Evolutionary conservation across 1,140 invertebrate species (phyloP), one percentile per base, ranked within the genome.

Genomic region (Potamilus streckersoni): DNA sequence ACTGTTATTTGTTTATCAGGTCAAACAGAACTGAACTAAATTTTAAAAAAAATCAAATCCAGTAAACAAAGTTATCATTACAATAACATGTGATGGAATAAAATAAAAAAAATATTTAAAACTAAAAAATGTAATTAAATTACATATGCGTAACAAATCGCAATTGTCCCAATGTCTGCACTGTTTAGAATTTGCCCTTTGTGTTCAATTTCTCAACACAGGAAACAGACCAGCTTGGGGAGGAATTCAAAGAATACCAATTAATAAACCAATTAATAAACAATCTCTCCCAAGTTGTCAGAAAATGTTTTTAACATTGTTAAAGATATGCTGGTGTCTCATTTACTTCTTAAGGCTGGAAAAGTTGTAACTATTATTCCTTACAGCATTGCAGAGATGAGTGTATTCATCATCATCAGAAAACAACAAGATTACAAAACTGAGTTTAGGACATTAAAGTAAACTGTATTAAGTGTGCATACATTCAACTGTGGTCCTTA

Each of bases 381-480:
- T 38, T 61, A 73, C 64, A 73, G 55, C 63, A 73, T 58, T 58
- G 62, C 63, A 27, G 64, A 73, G 71, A 61, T 65, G 57, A 19
- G 62, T 19, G 63, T 71, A 38, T 71, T 71, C 61, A 71, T 13
- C 55, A 71, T 63, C 20, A 58, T 71, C 19, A 61, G 59, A 55
- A 71, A 63, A 31, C 4, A 31, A 31, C 27, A 31, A 31, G 27
- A 31, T 63, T 55, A 71, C 49, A 71, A 62, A 38, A 71, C 70
- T 38, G 70, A 62, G 23, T 71, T 71, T 59, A 31, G 60, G 13
- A 20, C 70, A 12, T 71, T 60, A 71, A n/a, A 71, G 71, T 73
- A 23, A 65, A 73, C 2, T 31, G 27, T 31, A 31, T 31, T 31
- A 31, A 31, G 1, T 31, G 27, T 2, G 27, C 0, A 31, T 4